A percentile compares a stretch with the other conserved stretches of the same genome.
Conservation (phyloP, 1,140 invertebrate genomes). For the Ectropis grisescens region DNA sequence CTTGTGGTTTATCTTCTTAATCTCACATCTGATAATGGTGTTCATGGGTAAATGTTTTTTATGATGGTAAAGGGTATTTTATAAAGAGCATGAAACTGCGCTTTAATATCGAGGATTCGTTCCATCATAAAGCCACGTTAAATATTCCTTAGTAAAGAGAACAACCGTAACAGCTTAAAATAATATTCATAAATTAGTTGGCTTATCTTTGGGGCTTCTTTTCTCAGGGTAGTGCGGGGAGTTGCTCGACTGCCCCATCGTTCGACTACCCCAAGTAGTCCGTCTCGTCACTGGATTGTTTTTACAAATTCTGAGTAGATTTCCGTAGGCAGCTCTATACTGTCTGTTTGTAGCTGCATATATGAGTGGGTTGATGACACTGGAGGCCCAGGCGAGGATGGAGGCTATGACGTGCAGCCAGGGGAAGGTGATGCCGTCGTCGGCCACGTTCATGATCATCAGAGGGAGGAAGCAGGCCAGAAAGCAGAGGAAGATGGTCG, state of each 20-base stretch:
- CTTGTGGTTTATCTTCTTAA: too few relatives aligned
- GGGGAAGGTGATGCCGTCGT: slow-evolving; percentile 80
- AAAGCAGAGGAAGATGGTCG: slow-evolving; percentile 89
- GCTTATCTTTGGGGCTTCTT: slow-evolving; percentile 43
- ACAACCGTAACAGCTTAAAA: too few relatives aligned
- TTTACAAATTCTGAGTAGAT: slow-evolving; percentile 72
- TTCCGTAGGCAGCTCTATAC: slow-evolving; percentile 82
- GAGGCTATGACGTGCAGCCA: slow-evolving; percentile 84
- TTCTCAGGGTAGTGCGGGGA: slow-evolving; percentile 54
- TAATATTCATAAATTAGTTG: slow-evolving; percentile 50
- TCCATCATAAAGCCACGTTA: too few relatives aligned
- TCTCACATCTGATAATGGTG: too few relatives aligned
- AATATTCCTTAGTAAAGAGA: too few relatives aligned
- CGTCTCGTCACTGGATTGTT: slow-evolving; percentile 40
- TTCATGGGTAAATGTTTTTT: too few relatives aligned
- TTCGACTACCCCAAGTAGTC: slow-evolving; percentile 59
- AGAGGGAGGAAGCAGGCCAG: slow-evolving; percentile 86
- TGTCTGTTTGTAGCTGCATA: slow-evolving; percentile 89
- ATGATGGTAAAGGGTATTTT: too few relatives aligned
- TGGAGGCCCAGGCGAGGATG: slow-evolving; percentile 87
- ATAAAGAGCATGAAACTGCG: too few relatives aligned
- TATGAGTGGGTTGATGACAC: slow-evolving; percentile 89
- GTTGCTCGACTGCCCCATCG: slow-evolving; percentile 55
- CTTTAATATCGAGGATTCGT: too few relatives aligned
- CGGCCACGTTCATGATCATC: slow-evolving; percentile 88